Evolutionary conservation across 2,113 vertebrate genomes (phyloP).

Genomic region (Eurystomus gularis): DNA sequence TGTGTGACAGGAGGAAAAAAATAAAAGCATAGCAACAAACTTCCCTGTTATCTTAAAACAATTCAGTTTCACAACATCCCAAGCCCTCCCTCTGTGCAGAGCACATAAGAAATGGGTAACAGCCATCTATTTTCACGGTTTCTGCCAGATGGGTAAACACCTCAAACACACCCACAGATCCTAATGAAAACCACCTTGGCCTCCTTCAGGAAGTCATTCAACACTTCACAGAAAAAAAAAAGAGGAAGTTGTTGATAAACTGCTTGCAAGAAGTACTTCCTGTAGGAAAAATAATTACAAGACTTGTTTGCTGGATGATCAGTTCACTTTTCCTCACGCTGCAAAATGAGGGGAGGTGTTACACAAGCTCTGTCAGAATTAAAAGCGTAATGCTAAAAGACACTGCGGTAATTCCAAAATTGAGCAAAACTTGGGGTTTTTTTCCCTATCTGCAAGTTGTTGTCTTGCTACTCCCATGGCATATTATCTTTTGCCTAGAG

Average conservation of each 20-base stretch:
- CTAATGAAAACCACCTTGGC: conserved; percentile 63
- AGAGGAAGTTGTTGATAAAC: conserved; percentile 83
- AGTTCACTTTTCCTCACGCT: conserved; percentile 44
- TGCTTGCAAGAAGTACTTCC: conserved; percentile 76
- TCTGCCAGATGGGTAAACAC: conserved; percentile 55
- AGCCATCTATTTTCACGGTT: conserved; percentile 1
- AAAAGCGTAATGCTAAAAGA: background rate
- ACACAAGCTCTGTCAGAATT: background rate
- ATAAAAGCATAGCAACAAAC: background rate
- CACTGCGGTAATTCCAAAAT: background rate
- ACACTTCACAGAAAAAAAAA: conserved; percentile 70
- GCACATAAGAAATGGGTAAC: background rate
- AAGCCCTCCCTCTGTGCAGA: background rate
- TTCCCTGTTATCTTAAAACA: background rate
- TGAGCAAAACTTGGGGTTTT: background rate
- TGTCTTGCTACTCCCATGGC: background rate
- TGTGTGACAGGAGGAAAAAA: background rate
- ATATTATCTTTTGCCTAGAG: conserved; percentile 44
- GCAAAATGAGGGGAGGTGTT: background rate
- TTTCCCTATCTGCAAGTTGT: background rate
- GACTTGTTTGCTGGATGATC: conserved; percentile 66
- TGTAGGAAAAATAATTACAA: conserved; percentile 76
- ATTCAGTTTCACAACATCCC: background rate
- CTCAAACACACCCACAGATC: conserved; percentile 59
- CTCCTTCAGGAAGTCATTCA: conserved; percentile 79